phyloP scores from a whole-genome alignment of 2,797 vertebrate species.

The Pseudotriccus pelzelni region DNA sequence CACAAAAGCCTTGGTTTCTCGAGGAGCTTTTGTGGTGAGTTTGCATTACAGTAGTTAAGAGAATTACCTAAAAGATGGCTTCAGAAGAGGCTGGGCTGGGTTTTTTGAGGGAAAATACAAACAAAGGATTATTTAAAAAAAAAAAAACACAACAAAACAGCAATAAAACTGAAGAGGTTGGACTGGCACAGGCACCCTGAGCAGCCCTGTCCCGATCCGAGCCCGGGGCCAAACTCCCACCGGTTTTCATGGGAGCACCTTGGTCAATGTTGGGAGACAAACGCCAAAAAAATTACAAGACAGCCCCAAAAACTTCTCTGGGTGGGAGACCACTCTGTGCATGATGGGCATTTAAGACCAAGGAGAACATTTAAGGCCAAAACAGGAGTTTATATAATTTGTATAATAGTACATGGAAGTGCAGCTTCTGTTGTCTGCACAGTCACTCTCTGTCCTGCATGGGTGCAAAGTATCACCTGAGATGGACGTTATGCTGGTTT shows the following conservation, averaged over 20 bases:
- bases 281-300: neutral
- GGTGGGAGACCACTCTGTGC: neutral
- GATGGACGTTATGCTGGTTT: neutral
- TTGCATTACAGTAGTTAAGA: slow-evolving; percentile 43
- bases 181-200: neutral
- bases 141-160: neutral
- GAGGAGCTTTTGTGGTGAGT: slow-evolving; percentile 39
- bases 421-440: neutral
- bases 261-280: neutral
- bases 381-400: neutral
- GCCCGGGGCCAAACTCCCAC: neutral
- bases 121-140: neutral
- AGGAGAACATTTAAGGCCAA: neutral
- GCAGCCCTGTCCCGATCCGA: neutral
- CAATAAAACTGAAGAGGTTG: neutral
- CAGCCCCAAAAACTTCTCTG: neutral
- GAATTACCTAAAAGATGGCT: slow-evolving; percentile 49
- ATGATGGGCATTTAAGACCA: neutral
- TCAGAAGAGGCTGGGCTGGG: slow-evolving; percentile 31
- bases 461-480: neutral
- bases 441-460: neutral
- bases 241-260: neutral
- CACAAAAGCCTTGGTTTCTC: slow-evolving; percentile 57
- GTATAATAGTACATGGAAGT: neutral
- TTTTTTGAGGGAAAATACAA: slow-evolving; percentile 19